Conservation (phyloP, 2,888 invertebrate species). For the Prosapia bicincta region DNA sequence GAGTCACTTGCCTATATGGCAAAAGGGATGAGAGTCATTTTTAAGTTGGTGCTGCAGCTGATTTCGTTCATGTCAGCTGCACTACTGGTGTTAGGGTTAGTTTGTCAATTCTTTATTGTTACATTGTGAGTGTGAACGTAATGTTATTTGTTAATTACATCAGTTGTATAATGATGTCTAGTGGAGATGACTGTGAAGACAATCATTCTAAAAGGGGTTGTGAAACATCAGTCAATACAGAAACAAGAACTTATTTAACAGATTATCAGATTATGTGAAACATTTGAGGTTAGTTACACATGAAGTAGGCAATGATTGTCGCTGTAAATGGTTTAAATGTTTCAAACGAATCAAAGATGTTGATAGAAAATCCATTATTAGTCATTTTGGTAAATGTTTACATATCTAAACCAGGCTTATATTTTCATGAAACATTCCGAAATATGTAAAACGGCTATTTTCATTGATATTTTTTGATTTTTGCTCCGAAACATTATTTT, state of each 20-base stretch:
- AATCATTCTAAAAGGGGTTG: neutral
- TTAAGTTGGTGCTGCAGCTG: neutral
- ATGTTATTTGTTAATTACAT: neutral
- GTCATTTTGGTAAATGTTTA: no score
- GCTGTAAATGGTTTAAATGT: neutral
- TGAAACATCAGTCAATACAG: neutral
- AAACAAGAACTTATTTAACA: neutral
- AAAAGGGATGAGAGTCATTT: neutral
- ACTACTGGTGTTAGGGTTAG: neutral
- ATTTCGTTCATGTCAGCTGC: neutral
- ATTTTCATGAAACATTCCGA: no score
- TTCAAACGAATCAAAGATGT: neutral
- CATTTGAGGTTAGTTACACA: neutral
- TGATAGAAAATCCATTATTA: neutral
- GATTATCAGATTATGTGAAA: neutral
- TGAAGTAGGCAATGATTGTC: neutral
- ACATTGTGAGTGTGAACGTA: neutral
- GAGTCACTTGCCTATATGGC: neutral
- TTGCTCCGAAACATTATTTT: no score
- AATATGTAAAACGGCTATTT: no score
- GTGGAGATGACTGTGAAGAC: neutral
- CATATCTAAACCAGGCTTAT: no score
- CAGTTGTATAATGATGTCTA: neutral
- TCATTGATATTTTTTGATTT: no score
- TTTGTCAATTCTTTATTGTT: neutral